Conservation (phyloP, 2,113 vertebrate genomes). For the Cranoglanis bouderius region DNA sequence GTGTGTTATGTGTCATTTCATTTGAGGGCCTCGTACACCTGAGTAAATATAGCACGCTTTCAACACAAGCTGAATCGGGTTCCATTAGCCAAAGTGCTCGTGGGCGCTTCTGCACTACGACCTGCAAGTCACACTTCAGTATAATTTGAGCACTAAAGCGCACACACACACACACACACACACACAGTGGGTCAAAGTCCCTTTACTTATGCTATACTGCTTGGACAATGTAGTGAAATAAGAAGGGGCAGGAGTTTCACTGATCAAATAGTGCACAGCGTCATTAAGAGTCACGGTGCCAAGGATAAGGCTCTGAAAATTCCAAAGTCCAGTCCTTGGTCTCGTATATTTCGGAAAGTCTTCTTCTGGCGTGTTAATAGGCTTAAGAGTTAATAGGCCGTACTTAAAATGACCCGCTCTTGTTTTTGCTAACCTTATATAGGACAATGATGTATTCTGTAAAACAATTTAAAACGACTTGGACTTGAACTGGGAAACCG, state of each 20-base stretch:
- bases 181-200: constrained; percentile 47
- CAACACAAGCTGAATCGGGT: neutral
- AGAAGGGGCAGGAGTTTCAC: neutral
- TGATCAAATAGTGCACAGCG: constrained; percentile 21
- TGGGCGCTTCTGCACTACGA: constrained; percentile 53
- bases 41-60: constrained; percentile 36
- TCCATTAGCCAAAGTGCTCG: constrained; percentile 50
- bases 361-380: neutral
- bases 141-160: constrained; percentile 56
- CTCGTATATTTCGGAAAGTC: neutral
- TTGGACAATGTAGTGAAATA: neutral
- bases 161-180: neutral
- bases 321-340: constrained; percentile 10
- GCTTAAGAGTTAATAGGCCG: neutral
- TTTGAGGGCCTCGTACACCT: constrained; percentile 11
- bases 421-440: neutral
- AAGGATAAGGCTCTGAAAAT: constrained; percentile 9
- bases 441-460: neutral
- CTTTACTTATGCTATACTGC: neutral
- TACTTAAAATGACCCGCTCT: neutral
- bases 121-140: constrained; percentile 50
- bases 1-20: neutral
- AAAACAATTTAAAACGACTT: neutral
- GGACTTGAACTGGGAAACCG: neutral
- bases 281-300: constrained; percentile 15